Conservation (phyloP, 2,797 vertebrate species). For the Bucorvus abyssinicus region DNA sequence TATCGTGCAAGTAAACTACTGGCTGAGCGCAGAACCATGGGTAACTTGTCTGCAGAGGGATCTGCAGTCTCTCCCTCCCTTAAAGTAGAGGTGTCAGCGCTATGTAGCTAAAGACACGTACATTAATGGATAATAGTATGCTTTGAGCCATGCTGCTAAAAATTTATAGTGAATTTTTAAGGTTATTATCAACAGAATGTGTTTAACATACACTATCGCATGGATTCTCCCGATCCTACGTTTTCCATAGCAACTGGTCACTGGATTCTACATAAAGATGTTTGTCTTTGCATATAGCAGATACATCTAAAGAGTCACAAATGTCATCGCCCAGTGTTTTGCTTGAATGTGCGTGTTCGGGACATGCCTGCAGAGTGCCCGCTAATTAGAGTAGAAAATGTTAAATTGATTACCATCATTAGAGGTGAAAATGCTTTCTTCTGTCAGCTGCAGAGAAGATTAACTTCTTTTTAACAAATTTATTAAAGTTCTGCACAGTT, state of each 20-base stretch:
- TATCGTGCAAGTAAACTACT: background rate
- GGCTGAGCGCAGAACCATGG: background rate
- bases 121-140: background rate
- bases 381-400: background rate
- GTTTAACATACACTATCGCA: background rate
- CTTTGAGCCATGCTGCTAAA: background rate
- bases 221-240: background rate
- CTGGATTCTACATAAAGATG: background rate
- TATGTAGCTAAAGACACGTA: accelerated
- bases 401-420: constrained; percentile 35
- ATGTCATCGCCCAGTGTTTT: background rate
- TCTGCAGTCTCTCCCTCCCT: background rate
- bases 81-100: background rate
- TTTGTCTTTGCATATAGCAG: background rate
- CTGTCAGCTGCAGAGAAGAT: constrained; percentile 29
- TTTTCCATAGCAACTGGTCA: background rate
- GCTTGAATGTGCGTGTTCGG: background rate
- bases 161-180: background rate
- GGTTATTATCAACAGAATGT: background rate
- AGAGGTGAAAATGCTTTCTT: constrained; percentile 4
- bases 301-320: background rate
- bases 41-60: background rate
- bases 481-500: constrained; percentile 61
- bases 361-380: background rate
- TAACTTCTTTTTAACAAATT: constrained; percentile 26